Evolutionary conservation across 2,888 invertebrate genomes (phyloP), one percentile per base, ranked within the genome.

Genomic region (Beris chalybata): DNA sequence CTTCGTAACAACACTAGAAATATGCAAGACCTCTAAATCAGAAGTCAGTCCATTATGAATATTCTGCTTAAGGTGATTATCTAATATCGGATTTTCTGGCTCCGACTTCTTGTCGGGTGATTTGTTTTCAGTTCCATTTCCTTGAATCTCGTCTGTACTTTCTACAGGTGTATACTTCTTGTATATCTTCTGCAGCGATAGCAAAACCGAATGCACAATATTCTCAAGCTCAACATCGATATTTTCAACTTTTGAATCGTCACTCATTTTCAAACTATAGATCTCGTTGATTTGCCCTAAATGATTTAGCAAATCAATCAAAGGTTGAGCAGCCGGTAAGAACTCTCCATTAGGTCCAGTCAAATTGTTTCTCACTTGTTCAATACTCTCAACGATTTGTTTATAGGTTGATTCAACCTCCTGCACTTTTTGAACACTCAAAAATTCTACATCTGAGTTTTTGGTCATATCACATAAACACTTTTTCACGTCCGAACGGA

Each of bases 41-140:
- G 76, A 77, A 0, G 82, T 78, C 7, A 94, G 76, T 72, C 86
- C 86, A 3, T 86, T 85, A 38, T 88, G 81, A 52, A 93, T 79
- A 72, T 85, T 83, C 65, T 84, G 83, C 72, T 87, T 90, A 55
- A 93, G 82, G 79, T 89, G 89, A 73, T 86, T 85, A 22, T 87
- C 86, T 56, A 85, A 84, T 48, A 84, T 84, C 68, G 81, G 81
- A 53, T 82, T 81, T 29, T 78, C 56, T 29, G 64, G 52, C n/a
- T 71, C 66, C 3, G 63, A 45, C 7, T 71, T 55, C 15, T 47
- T 65, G 3, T 59, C 38, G 38, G 43, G 13, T 66, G 78, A 57
- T 66, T 74, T 59, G 32, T 70, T 2, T 69, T 73, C 72, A 30
- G 74, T 65, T 12, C 70, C 67, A 63, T 64, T 11, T 2, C 12